Conservation (phyloP, 1,140 invertebrate species). For the Halyomorpha halys region DNA sequence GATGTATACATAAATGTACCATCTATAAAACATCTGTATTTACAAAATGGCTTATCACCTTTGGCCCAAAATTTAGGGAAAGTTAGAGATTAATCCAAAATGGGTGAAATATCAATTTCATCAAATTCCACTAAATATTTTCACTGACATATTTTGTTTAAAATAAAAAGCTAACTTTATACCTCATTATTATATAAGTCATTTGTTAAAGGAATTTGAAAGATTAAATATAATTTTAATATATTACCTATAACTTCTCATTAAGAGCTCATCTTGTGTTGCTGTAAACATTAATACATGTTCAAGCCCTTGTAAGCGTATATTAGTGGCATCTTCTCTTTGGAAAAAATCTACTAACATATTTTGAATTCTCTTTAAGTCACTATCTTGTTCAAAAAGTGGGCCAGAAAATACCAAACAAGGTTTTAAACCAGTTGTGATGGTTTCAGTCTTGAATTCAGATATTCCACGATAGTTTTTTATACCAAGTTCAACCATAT, state of each 20-base stretch:
- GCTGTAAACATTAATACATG: slow-evolving; percentile 84
- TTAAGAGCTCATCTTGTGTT: slow-evolving; percentile 62
- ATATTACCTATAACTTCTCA: slow-evolving; percentile 72
- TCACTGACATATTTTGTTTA: too few species aligned
- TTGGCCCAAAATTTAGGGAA: too few species aligned
- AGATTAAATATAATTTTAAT: too few species aligned
- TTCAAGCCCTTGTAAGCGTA: slow-evolving; percentile 85
- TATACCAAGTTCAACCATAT: slow-evolving; percentile 93
- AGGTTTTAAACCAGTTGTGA: slow-evolving; percentile 75
- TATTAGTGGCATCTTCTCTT: slow-evolving; percentile 61
- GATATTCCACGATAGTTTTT: slow-evolving; percentile 66
- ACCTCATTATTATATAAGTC: too few species aligned
- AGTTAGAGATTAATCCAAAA: too few species aligned
- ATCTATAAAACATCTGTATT: too few species aligned
- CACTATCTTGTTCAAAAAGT: slow-evolving; percentile 70
- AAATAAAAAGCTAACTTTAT: too few species aligned
- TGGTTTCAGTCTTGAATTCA: slow-evolving; percentile 72
- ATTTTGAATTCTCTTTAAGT: slow-evolving; percentile 75
- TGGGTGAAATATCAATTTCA: too few species aligned
- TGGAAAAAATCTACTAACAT: slow-evolving; percentile 89
- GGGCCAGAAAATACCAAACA: slow-evolving; percentile 90
- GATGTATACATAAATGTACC: too few species aligned
- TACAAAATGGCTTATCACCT: too few species aligned
- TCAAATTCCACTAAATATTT: too few species aligned
- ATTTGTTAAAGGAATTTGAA: too few species aligned